phyloP scores from a whole-genome alignment of 2,113 vertebrate species.

The Amphiprion ocellaris region DNA sequence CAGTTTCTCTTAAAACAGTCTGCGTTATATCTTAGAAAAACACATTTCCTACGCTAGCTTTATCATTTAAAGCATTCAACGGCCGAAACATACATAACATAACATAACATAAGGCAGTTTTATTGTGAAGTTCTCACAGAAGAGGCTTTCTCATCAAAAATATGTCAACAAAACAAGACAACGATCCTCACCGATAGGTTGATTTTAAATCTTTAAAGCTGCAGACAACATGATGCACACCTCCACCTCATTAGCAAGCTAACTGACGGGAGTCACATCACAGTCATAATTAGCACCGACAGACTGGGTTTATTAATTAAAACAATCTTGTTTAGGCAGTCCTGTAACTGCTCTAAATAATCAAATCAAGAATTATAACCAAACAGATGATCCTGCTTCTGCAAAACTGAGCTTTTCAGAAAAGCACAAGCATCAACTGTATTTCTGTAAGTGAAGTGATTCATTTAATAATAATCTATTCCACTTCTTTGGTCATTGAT shows the following conservation, averaged over 20 bases:
- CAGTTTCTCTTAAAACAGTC: too few relatives aligned
- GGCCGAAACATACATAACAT: too few relatives aligned
- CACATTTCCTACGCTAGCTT: not conserved
- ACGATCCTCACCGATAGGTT: too few relatives aligned
- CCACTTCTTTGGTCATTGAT: not conserved
- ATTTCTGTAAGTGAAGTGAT: not conserved
- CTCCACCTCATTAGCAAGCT: not conserved
- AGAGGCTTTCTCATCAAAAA: not conserved
- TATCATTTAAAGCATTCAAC: not conserved
- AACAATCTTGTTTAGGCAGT: not conserved
- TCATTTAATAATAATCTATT: slow-evolving; percentile 1
- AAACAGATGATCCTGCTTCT: not conserved
- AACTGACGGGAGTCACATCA: not conserved
- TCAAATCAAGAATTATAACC: not conserved
- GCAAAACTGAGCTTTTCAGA: not conserved
- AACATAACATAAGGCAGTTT: too few relatives aligned
- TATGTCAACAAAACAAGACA: too few relatives aligned
- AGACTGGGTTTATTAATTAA: not conserved
- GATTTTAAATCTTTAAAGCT: not conserved
- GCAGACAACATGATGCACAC: not conserved
- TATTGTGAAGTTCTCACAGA: not conserved
- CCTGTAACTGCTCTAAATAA: not conserved
- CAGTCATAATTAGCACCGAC: not conserved
- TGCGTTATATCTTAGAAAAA: not conserved
- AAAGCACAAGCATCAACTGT: not conserved